These are phyloP conservation scores for Drosophila nannoptera DNA, from an alignment of 1,140 invertebrate species.

Conservation along the genomic window DNA sequence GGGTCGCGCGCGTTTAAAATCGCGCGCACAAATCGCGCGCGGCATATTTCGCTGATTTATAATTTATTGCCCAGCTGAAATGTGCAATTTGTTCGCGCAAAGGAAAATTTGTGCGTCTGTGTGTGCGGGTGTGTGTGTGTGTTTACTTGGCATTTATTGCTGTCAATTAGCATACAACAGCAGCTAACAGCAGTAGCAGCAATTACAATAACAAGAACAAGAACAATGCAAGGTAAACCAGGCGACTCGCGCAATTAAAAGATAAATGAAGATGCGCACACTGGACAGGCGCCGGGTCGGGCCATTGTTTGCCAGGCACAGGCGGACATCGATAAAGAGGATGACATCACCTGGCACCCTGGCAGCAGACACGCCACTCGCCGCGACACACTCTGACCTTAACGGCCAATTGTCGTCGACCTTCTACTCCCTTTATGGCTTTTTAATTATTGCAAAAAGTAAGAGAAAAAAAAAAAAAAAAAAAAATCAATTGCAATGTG, in stretches of 20 bases:
- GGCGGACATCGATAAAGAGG: slow-evolving; percentile 36
- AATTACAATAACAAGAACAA: slow-evolving; percentile 26
- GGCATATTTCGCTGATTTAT: slow-evolving; percentile 47
- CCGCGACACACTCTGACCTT: slow-evolving; percentile 61
- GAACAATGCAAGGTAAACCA: slow-evolving; percentile 56
- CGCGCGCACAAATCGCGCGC: slow-evolving; percentile 39
- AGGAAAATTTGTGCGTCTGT: slow-evolving; percentile 48
- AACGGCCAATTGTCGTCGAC: slow-evolving; percentile 45
- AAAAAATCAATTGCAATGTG: slow-evolving; percentile 39
- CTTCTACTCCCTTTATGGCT: slow-evolving; percentile 57
- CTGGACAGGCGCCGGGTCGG: slow-evolving; percentile 1
- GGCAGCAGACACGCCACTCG: background rate
- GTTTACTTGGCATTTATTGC: slow-evolving; percentile 56
- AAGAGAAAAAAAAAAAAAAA: slow-evolving; percentile 22
- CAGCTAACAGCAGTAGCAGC: slow-evolving; percentile 19
- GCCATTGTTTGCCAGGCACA: slow-evolving; percentile 62
- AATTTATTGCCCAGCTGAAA: slow-evolving; percentile 63
- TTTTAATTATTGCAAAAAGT: slow-evolving; percentile 52
- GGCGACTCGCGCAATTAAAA: slow-evolving; percentile 62
- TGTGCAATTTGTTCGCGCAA: slow-evolving; percentile 57
- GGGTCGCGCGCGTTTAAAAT: slow-evolving; percentile 19
- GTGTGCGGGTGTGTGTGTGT: slow-evolving; percentile 13
- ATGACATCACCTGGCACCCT: slow-evolving; percentile 57
- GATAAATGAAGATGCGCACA: slow-evolving; percentile 67
- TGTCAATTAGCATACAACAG: slow-evolving; percentile 66